Base-by-base conservation (phyloP, 1,140 invertebrate species). In the Cardiocondyla obscurior region DNA sequence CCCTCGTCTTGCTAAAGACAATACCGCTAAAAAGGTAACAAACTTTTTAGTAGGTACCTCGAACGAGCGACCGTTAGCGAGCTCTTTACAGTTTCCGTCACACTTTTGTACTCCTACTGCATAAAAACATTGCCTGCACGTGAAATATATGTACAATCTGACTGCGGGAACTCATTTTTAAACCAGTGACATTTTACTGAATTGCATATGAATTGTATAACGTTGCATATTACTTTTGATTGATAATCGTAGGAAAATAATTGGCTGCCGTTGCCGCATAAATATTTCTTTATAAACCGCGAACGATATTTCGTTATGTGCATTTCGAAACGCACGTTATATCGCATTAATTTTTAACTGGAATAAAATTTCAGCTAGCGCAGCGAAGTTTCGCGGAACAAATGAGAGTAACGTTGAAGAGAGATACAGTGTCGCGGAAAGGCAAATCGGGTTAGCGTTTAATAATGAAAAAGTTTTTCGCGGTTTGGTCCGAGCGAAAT, bases 21-120 rank as follows among this genome's bases (percentile, higher is more conserved):
- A 88, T 87, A 84, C 74, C 14, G 25, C 62, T 85, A 82, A 88
- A 89, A 85, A 90, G 88, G 88, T 90, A 90, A 88, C 86, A 87
- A 90, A 90, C 49, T 89, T 90, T 90, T 90, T 89, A 90, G 82
- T 77, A 57, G 69, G 64, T 65, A 72, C 57, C 19, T 64, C 51
- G 64, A 19, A 57, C 57, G 64, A 19, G 44, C 55, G 12, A 33
- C 44, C 16, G 42, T 39, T 30, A 22, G 67, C 25, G 12, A 10
- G 36, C 36, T 57, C 3, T 58, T 25, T 16, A 16, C 16, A 74
- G 36, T 22, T 74, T 60, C 28, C 39, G 55, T 60, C 39, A 51
- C 36, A 10, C 22, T 19, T 55, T 55, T 42, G 39, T n/a, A n/a
- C 30, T 25, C 30, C 55, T 10, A 8, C 25, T 19, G 28, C 46